Percentiles rank a stretch among this genome's conserved stretches.
Evolutionary conservation across 2,888 invertebrate genomes (phyloP).

Genomic region (Buathra laborator): DNA sequence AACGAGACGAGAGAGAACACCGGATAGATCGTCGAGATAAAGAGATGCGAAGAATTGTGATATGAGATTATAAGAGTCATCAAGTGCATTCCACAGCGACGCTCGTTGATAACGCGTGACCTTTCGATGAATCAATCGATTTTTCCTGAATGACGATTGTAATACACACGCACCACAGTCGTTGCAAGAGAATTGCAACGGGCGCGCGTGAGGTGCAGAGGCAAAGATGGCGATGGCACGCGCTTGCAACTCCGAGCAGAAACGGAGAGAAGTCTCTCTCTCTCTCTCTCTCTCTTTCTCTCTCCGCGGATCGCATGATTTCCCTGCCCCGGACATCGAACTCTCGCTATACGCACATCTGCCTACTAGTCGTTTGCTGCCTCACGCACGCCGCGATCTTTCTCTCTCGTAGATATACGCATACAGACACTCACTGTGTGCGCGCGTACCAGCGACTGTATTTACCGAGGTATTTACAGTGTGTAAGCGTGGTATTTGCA

Average conservation of each 20-base stretch:
- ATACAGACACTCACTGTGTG: neutral
- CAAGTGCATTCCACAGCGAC: slow-evolving; percentile 61
- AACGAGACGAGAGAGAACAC: slow-evolving; percentile 11
- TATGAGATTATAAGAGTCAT: slow-evolving; percentile 27
- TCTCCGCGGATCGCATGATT: slow-evolving; percentile 75
- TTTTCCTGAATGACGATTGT: neutral
- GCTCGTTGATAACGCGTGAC: slow-evolving; percentile 74
- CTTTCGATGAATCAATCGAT: slow-evolving; percentile 76
- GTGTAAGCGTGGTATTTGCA: slow-evolving; percentile 58
- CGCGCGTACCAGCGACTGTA: slow-evolving; percentile 26
- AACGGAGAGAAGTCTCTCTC: slow-evolving; percentile 30
- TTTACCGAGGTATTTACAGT: slow-evolving; percentile 57
- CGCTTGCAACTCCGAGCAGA: slow-evolving; percentile 23
- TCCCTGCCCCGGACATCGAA: slow-evolving; percentile 80
- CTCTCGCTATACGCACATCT: slow-evolving; percentile 71
- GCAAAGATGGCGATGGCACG: slow-evolving; percentile 57
- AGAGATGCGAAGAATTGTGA: slow-evolving; percentile 13
- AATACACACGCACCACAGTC: neutral
- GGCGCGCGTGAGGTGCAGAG: slow-evolving; percentile 4
- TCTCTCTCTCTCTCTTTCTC: slow-evolving; percentile 41
- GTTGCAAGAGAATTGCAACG: slow-evolving; percentile 4
- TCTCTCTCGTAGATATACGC: neutral
- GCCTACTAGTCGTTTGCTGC: slow-evolving; percentile 57
- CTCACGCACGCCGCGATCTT: slow-evolving; percentile 31
- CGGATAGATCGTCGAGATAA: slow-evolving; percentile 2